Evolutionary conservation across 2,797 vertebrate genomes (phyloP), one percentile per base, ranked within the genome.

Genomic region (Distichodus sexfasciatus): DNA sequence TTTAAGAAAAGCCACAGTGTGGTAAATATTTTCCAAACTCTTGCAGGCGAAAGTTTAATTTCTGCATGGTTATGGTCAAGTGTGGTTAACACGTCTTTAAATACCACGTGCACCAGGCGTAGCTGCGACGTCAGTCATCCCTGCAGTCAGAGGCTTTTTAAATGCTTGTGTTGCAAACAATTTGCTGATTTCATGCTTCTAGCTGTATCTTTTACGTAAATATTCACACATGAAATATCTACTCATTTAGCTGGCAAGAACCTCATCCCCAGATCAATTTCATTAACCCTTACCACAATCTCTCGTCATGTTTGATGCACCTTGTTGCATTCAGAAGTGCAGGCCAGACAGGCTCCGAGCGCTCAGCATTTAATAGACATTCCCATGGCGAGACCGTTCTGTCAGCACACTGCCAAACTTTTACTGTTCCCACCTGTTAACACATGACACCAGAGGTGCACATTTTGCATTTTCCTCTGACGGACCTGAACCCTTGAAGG

Each of bases 391-490:
- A 44, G 53, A 68, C 24, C 4, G 14, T 11, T 21, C 60, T 72
- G 77, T 61, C 63, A 61, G 51, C 46, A 28, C 10, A 46, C 57
- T 38, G 64, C 62, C 33, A 44, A 9, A 60, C 44, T 74, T 80
- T 76, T 76, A 78, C 46, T 65, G 71, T 69, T 41, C 17, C 61
- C 74, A 78, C 75, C 79, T 81, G 79, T 81, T 78, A 76, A 76
- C 76, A 80, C 63, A 80, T 69, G 68, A 81, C 69, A 79, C 75
- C 54, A 63, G 36, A 58, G 47, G 26, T 53, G 72, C 57, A 68
- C 59, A 51, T 54, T 75, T 55, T 29, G 9, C 61, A 21, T 69
- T 75, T 59, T 28, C 55, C 38, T 62, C 62, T 41, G 54, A 57
- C n/a, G 41, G 58, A 51, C 40, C 51, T 55, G 66, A 68, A 40